Conservation (phyloP, 1,140 invertebrate genomes). For the Aphelenchoides avenae region DNA sequence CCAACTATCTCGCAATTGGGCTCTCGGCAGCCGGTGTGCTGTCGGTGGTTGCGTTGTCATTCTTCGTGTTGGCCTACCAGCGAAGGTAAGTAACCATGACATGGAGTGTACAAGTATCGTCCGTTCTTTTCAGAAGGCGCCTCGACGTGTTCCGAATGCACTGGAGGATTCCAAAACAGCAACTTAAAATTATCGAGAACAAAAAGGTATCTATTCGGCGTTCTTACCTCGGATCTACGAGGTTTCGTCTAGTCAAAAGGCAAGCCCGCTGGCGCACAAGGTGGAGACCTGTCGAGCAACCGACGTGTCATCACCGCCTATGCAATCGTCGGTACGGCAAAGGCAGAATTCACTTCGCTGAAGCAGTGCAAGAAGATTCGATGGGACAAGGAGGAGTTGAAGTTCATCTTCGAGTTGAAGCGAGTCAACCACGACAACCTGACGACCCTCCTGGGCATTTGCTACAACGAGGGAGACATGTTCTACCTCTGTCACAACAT, state of each 20-base stretch:
- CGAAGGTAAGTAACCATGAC: slow-evolving; percentile 18
- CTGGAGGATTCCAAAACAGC: slow-evolving; percentile 33
- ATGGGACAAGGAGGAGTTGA: slow-evolving; percentile 43
- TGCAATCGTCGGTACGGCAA: slow-evolving; percentile 42
- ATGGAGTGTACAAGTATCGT: neutral
- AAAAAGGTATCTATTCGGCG: slow-evolving; percentile 39
- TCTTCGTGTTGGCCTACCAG: slow-evolving; percentile 24
- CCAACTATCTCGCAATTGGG: slow-evolving; percentile 29
- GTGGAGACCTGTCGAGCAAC: slow-evolving; percentile 32
- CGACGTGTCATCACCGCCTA: slow-evolving; percentile 39
- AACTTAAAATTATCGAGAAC: slow-evolving; percentile 48
- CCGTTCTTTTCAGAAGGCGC: slow-evolving; percentile 28
- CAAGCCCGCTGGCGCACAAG: slow-evolving; percentile 25
- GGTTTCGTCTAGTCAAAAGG: slow-evolving; percentile 42
- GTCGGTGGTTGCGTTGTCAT: slow-evolving; percentile 8
- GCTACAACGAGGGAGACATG: slow-evolving; percentile 45
- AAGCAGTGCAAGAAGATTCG: slow-evolving; percentile 41
- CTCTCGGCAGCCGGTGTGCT: slow-evolving; percentile 9
- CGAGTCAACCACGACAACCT: slow-evolving; percentile 49
- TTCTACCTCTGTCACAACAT: slow-evolving; percentile 50
- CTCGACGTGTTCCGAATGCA: slow-evolving; percentile 44
- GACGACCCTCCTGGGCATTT: slow-evolving; percentile 45
- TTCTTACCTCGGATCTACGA: too few relatives aligned
- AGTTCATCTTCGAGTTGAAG: slow-evolving; percentile 48
- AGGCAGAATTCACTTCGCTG: slow-evolving; percentile 50